phyloP scores from a whole-genome alignment of 2,888 invertebrate genomes.

The Drosophila neotestacea region DNA sequence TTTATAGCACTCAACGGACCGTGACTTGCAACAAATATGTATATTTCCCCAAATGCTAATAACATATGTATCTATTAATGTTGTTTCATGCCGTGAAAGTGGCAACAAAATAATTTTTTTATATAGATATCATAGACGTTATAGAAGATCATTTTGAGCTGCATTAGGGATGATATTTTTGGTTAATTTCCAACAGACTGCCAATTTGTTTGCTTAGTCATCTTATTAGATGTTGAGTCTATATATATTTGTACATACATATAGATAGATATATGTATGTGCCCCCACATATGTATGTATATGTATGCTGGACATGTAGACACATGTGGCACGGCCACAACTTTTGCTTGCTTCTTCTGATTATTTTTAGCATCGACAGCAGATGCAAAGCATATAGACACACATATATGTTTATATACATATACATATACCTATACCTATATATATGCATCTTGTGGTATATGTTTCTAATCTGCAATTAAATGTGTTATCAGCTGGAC shows the following conservation, averaged over 20 bases:
- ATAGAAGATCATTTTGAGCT: slow-evolving; percentile 23
- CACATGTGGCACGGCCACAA: slow-evolving; percentile 56
- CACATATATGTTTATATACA: slow-evolving; percentile 2
- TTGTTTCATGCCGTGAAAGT: slow-evolving; percentile 40
- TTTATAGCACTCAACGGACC: slow-evolving; percentile 44
- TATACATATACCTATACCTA: slow-evolving; percentile 7
- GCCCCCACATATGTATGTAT: background rate
- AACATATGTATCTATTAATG: slow-evolving; percentile 54
- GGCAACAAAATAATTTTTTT: slow-evolving; percentile 26
- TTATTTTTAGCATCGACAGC: slow-evolving; percentile 66
- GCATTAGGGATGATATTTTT: slow-evolving; percentile 50
- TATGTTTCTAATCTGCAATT: slow-evolving; percentile 27
- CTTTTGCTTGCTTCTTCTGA: slow-evolving; percentile 40
- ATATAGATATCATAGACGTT: slow-evolving; percentile 6
- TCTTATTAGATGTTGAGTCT: slow-evolving; percentile 29
- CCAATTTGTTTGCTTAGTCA: slow-evolving; percentile 71
- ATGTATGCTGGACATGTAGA: slow-evolving; percentile 41
- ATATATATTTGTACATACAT: slow-evolving; percentile 6
- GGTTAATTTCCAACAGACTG: slow-evolving; percentile 44
- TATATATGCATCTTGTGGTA: background rate
- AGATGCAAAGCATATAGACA: slow-evolving; percentile 52
- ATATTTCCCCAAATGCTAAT: slow-evolving; percentile 17
- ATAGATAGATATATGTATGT: slow-evolving; percentile 14
- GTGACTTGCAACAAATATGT: slow-evolving; percentile 37
- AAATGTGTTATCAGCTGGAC: slow-evolving; percentile 16